Percentiles rank a stretch among this genome's conserved stretches.
These are phyloP conservation scores for Pomatostomus ruficeps DNA, from an alignment of 2,113 vertebrate species.

Conservation along the genomic window DNA sequence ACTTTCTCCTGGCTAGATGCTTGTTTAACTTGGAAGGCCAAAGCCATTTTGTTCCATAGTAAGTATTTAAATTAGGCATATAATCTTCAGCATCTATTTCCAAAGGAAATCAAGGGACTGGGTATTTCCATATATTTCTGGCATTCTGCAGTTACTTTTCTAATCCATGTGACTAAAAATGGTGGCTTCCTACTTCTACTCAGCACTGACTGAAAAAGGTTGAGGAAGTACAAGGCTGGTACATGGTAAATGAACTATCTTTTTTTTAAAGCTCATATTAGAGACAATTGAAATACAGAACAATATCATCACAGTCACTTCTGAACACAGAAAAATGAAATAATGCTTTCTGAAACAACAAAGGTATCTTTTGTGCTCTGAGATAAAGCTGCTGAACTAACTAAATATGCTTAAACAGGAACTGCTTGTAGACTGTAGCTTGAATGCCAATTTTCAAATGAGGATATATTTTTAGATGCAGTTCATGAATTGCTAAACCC, in stretches of 20 bases:
- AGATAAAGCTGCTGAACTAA: not conserved
- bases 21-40: slow-evolving; percentile 15
- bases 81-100: not conserved
- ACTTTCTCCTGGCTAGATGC: not conserved
- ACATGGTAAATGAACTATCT: not conserved
- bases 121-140: not conserved
- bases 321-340: not conserved
- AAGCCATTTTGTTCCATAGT: not conserved
- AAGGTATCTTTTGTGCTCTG: not conserved
- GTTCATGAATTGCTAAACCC: not conserved
- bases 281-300: not conserved
- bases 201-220: not conserved
- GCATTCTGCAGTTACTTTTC: not conserved
- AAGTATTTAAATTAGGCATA: not conserved
- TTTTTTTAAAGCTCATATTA: not conserved
- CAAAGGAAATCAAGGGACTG: not conserved
- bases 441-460: not conserved
- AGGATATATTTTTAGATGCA: not conserved
- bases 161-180: not conserved
- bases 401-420: not conserved
- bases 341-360: not conserved
- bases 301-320: not conserved
- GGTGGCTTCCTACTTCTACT: not conserved
- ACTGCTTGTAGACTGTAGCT: not conserved
- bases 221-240: not conserved